Conservation (phyloP, 2,888 invertebrate genomes). For the Cylindroiulus punctatus region DNA sequence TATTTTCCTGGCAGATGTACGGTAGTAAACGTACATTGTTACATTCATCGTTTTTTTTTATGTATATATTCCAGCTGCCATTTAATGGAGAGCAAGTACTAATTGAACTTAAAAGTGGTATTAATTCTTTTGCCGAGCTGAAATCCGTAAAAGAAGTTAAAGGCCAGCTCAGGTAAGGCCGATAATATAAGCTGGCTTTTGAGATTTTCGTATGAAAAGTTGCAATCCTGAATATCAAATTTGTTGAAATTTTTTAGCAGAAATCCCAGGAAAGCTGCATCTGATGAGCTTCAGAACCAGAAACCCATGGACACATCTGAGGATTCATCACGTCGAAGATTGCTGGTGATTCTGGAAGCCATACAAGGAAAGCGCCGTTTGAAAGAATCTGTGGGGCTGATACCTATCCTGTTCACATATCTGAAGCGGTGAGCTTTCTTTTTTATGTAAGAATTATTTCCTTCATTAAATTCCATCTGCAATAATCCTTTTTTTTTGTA, state of each 20-base stretch:
- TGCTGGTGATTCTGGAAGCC: slow-evolving; percentile 86
- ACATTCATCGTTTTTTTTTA: not conserved
- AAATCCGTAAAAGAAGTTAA: slow-evolving; percentile 41
- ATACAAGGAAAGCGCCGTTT: slow-evolving; percentile 87
- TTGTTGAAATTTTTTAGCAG: not conserved
- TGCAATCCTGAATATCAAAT: not conserved
- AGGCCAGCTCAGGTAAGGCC: slow-evolving; percentile 6
- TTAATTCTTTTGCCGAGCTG: not conserved
- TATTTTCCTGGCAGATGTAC: too few species aligned
- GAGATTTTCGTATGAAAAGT: not conserved
- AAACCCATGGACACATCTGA: not conserved
- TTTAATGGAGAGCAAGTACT: slow-evolving; percentile 30
- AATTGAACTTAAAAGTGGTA: slow-evolving; percentile 2
- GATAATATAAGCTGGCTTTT: not conserved
- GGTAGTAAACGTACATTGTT: not conserved
- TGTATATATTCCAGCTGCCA: not conserved
- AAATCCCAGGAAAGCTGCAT: not conserved
- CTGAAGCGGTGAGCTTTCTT: slow-evolving; percentile 78
- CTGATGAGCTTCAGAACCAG: not conserved
- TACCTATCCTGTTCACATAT: slow-evolving; percentile 81
- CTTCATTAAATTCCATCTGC: too few species aligned
- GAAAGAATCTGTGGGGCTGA: slow-evolving; percentile 73
- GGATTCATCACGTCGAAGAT: slow-evolving; percentile 59
- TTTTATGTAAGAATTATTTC: too few species aligned
- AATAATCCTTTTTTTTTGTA: not conserved